Evolutionary conservation across 2,113 vertebrate species (phyloP), one percentile per base, ranked within the genome.

Genomic region (Pyrgilauda ruficollis): DNA sequence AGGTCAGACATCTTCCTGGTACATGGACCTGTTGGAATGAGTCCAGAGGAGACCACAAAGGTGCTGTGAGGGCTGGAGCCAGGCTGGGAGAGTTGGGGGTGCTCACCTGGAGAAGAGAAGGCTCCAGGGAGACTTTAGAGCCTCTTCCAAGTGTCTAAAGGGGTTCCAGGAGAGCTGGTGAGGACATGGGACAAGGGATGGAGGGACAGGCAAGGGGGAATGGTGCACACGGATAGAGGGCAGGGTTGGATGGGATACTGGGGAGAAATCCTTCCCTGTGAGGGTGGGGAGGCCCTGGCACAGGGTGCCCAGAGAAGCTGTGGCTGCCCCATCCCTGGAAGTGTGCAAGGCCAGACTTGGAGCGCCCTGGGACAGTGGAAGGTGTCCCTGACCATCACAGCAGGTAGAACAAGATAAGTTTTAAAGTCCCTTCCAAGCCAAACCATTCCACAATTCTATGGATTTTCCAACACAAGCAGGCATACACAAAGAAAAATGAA

Each of bases 101-200:
- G 19, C 1, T n/a, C 53, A 74, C 13, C 28, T 21, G 44, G 46
- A 67, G 21, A 47, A 11, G 10, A 53, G 52, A n/a, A 67, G 7
- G 33, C 5, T 67, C 53, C 5, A 16, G 61, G 11, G 20, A 82
- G 23, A 52, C 0, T 6, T 59, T 0, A 49, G 10, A 75, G 27
- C 19, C 7, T 6, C 15, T 59, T 28, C 7, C 19, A 52, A 52
- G 19, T 3, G 44, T 27, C 52, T 46, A n/a, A 59, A 82, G 33
- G 9, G 6, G 33, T 19, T 53, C 53, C 53, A 46, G 5, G 13
- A 75, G 15, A 59, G 59, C 77, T 59, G 53, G 19, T 75, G 19
- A 74, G 5, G 39, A 61, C 23, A 20, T 0, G 0, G 27, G 27
- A 37, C 12, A 28, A 44, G 27, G 35, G 14, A 31, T 43, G 50